Percentiles rank a stretch among this genome's conserved stretches.
phyloP scores from a whole-genome alignment of 2,113 vertebrate genomes.

The Brienomyrus brachyistius region DNA sequence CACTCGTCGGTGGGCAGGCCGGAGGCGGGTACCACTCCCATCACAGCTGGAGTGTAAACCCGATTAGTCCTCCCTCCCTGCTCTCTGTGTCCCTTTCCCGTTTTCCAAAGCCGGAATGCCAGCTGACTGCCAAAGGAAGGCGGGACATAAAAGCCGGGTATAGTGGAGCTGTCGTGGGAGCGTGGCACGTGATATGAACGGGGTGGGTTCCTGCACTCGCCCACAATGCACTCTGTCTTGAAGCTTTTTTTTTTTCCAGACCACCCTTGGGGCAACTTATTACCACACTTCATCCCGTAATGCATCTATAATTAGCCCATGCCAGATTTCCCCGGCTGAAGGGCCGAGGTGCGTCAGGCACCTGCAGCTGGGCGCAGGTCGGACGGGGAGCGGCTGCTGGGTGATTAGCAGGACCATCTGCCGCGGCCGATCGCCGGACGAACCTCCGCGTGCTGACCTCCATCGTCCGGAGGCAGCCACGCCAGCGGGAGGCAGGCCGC shows the following conservation, averaged over 20 bases:
- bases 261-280: neutral
- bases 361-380: neutral
- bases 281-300: neutral
- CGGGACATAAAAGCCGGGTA: constrained; percentile 21
- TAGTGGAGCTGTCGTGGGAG: neutral
- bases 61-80: constrained; percentile 30
- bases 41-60: constrained; percentile 28
- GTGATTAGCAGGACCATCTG: neutral
- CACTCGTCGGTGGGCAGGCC: constrained; percentile 10
- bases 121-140: constrained; percentile 37
- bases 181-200: neutral
- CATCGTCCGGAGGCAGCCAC: neutral
- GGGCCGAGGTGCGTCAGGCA: neutral
- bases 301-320: neutral
- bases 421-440: neutral
- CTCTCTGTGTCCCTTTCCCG: neutral
- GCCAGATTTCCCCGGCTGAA: neutral
- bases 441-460: neutral
- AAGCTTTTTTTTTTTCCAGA: neutral
- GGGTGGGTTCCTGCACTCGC: neutral
- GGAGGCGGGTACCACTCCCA: neutral
- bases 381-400: neutral
- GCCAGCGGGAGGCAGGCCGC: neutral
- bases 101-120: constrained; percentile 37
- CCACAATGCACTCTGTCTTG: neutral